phyloP scores from a whole-genome alignment of 2,888 invertebrate species.

The Dendrolimus houi region DNA sequence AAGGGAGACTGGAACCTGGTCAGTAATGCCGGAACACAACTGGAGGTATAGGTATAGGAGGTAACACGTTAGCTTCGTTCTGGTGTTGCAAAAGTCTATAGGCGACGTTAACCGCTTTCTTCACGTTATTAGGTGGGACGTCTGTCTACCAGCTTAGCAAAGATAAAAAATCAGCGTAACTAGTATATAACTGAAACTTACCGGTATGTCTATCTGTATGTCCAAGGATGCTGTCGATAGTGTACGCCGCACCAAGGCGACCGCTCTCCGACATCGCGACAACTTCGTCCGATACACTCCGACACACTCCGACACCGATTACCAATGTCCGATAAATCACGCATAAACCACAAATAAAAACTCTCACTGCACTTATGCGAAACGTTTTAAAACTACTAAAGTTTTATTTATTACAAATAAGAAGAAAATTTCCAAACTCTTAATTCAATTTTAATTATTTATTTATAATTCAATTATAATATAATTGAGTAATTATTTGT shows the following conservation, averaged over 20 bases:
- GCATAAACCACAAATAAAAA: too few species aligned
- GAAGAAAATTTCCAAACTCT: neutral
- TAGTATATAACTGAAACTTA: constrained; percentile 8
- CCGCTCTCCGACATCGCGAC: constrained; percentile 35
- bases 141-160: too few species aligned
- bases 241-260: constrained; percentile 57
- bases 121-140: too few species aligned
- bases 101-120: too few species aligned
- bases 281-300: constrained; percentile 16
- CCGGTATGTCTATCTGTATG: constrained; percentile 39
- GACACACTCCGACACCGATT: constrained; percentile 2
- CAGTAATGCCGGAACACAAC: too few species aligned
- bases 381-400: neutral
- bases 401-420: neutral
- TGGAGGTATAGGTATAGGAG: too few species aligned
- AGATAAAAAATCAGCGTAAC: too few species aligned
- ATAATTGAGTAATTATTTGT: neutral
- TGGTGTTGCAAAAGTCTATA: too few species aligned
- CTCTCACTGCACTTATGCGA: neutral
- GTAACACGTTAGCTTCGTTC: too few species aligned
- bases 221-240: constrained; percentile 64
- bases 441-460: neutral
- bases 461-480: neutral
- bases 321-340: neutral
- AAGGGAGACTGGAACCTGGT: too few species aligned